These are phyloP conservation scores for Stenolophus ochropezus DNA, from an alignment of 2,888 invertebrate genomes.

Conservation along the genomic window DNA sequence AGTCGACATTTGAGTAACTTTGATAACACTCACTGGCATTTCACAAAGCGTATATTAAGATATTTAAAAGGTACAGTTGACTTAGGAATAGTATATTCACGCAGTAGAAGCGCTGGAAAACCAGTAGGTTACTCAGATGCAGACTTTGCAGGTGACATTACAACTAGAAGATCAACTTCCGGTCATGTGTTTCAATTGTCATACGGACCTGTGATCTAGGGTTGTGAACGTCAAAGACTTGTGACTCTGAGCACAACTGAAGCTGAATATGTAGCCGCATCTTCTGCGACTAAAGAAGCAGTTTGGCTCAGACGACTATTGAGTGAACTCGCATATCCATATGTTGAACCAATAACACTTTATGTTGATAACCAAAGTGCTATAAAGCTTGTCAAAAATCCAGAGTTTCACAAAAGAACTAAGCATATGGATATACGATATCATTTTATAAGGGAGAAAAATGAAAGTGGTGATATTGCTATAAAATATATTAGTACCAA, in stretches of 20 bases:
- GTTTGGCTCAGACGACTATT: conserved; percentile 59
- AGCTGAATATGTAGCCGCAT: conserved; percentile 65
- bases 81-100: conserved; percentile 59
- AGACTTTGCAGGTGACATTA: conserved; percentile 14
- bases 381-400: conserved; percentile 13
- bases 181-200: conserved; percentile 62
- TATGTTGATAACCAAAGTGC: conserved; percentile 44
- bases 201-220: conserved; percentile 65
- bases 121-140: conserved; percentile 30
- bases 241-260: conserved; percentile 65
- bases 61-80: conserved; percentile 65
- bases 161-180: conserved; percentile 46
- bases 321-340: neutral
- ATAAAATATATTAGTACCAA: too few species aligned
- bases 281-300: conserved; percentile 63
- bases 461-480: neutral
- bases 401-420: conserved; percentile 19
- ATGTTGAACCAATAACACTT: neutral
- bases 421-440: neutral
- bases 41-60: conserved; percentile 64
- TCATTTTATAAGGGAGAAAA: neutral
- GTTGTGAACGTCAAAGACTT: conserved; percentile 63
- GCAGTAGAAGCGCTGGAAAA: conserved; percentile 49
- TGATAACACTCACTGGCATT: conserved; percentile 56
- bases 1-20: conserved; percentile 18